phyloP scores from a whole-genome alignment of 2,113 vertebrate genomes.

The Solenodon paradoxus region DNA sequence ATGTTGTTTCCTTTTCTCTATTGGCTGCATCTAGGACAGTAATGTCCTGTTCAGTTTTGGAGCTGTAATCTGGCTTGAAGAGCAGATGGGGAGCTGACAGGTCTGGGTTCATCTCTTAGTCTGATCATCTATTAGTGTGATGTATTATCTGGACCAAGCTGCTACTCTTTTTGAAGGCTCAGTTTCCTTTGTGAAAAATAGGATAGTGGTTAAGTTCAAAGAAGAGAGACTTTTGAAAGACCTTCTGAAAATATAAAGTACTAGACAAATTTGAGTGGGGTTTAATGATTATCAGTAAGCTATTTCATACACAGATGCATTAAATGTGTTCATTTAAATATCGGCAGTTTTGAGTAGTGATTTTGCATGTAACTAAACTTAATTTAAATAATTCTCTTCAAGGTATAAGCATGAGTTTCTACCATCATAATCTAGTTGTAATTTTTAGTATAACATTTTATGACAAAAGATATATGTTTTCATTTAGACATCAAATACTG shows the following conservation, averaged over 20 bases:
- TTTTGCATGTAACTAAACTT: not conserved
- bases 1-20: not conserved
- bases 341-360: not conserved
- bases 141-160: not conserved
- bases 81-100: not conserved
- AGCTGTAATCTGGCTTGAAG: not conserved
- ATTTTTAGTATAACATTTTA: slow-evolving; percentile 19
- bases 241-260: not conserved
- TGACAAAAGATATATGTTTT: not conserved
- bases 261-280: not conserved
- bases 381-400: slow-evolving; percentile 25
- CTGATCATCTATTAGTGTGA: not conserved
- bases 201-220: not conserved
- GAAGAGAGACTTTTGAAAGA: not conserved
- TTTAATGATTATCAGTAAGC: not conserved
- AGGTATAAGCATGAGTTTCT: not conserved
- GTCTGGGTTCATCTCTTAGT: not conserved
- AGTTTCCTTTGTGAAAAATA: not conserved
- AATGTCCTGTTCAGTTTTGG: not conserved
- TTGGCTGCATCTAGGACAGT: not conserved
- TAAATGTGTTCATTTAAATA: slow-evolving; percentile 3
- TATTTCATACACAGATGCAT: not conserved
- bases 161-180: not conserved
- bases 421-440: not conserved
- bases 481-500: not conserved